Percentiles rank a stretch among this genome's conserved stretches.
These are phyloP conservation scores for Ennomos quercinarius DNA, from an alignment of 2,888 invertebrate genomes.

Conservation along the genomic window DNA sequence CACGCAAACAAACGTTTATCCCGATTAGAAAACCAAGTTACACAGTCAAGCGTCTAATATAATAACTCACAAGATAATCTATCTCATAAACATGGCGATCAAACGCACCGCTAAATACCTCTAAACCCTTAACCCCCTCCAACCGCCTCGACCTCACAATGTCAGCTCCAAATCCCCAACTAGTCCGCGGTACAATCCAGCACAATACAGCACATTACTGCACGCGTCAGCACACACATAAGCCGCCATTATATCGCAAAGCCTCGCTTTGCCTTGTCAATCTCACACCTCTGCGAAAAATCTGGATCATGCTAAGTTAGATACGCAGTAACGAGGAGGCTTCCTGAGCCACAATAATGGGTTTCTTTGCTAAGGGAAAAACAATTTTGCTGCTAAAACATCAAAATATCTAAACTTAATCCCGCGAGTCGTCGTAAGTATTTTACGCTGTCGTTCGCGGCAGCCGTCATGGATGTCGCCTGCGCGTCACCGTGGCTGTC, in stretches of 20 bases:
- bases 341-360: slow-evolving; percentile 65
- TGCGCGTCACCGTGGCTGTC: background rate
- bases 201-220: slow-evolving; percentile 42
- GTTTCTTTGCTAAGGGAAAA: slow-evolving; percentile 71
- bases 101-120: slow-evolving; percentile 24
- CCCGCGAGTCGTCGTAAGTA: slow-evolving; percentile 61
- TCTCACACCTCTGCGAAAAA: slow-evolving; percentile 67
- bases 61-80: slow-evolving; percentile 9
- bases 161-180: slow-evolving; percentile 37
- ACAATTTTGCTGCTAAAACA: slow-evolving; percentile 74
- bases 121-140: slow-evolving; percentile 29
- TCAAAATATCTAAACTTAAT: slow-evolving; percentile 75
- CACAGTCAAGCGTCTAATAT: background rate
- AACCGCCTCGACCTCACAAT: slow-evolving; percentile 45
- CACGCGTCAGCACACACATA: slow-evolving; percentile 47
- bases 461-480: slow-evolving; percentile 6
- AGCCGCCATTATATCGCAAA: slow-evolving; percentile 59
- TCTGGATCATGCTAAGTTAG: slow-evolving; percentile 76
- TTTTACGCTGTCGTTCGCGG: slow-evolving; percentile 62
- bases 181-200: slow-evolving; percentile 34
- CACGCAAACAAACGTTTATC: too few relatives aligned
- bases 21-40: too few relatives aligned
- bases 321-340: slow-evolving; percentile 67
- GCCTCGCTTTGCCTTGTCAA: slow-evolving; percentile 63
- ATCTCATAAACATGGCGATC: slow-evolving; percentile 12